Conservation (phyloP, 2,113 vertebrate genomes). For the Cricetomys ansorgei region DNA sequence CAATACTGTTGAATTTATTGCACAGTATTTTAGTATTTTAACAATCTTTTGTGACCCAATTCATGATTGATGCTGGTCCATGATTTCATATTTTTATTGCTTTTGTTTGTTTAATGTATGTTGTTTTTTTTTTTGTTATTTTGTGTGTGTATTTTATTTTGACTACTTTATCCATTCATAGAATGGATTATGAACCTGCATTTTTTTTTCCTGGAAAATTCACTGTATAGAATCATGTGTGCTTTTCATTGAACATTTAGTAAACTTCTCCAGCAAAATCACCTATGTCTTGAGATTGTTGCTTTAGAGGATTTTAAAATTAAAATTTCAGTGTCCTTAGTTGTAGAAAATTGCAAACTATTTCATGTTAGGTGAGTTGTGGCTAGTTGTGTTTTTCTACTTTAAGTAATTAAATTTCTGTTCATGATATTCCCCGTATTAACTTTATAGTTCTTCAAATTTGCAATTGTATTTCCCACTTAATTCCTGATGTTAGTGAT, state of each 20-base stretch:
- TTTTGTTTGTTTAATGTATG: neutral
- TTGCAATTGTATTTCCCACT: neutral
- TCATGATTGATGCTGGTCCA: neutral
- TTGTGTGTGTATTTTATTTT: too few species aligned
- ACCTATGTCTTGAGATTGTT: neutral
- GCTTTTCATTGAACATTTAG: neutral
- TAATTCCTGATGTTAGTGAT: neutral
- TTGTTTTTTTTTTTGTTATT: too few species aligned
- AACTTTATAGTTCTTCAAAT: neutral
- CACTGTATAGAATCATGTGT: neutral
- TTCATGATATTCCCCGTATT: neutral
- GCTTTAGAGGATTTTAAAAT: neutral
- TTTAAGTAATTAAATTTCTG: neutral
- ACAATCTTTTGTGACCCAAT: neutral
- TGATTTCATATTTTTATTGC: neutral
- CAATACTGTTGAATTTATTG: neutral
- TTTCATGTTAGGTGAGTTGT: neutral
- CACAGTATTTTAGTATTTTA: neutral
- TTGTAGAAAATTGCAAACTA: neutral
- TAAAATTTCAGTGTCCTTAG: neutral
- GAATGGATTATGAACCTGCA: neutral
- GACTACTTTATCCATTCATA: too few species aligned
- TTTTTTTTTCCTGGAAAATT: neutral
- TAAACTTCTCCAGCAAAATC: neutral
- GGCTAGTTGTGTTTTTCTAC: neutral